A percentile compares a stretch with the other conserved stretches of the same genome.
Conservation (phyloP, 2,888 invertebrate species). For the Drosophila testacea region DNA sequence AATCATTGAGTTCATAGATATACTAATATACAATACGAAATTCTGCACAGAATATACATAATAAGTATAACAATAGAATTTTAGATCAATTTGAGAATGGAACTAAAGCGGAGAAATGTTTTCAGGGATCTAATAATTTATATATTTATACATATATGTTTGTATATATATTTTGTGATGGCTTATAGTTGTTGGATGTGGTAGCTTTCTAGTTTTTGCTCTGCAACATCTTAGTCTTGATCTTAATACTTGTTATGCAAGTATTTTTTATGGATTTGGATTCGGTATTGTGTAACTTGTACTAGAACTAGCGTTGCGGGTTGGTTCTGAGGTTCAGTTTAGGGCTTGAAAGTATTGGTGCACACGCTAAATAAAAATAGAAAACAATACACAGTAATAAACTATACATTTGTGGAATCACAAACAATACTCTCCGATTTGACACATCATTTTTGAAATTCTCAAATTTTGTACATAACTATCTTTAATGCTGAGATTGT, state of each 20-base stretch:
- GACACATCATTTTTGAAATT: not conserved
- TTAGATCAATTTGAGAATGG: slow-evolving; percentile 25
- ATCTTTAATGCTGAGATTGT: not conserved
- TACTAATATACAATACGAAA: slow-evolving; percentile 46
- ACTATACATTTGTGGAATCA: not conserved
- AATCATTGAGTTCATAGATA: slow-evolving; percentile 33
- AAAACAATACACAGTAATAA: slow-evolving; percentile 7
- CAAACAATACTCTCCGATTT: slow-evolving; percentile 3
- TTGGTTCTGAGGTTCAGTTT: not conserved
- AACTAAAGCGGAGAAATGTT: slow-evolving; percentile 24
- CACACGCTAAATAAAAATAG: slow-evolving; percentile 6
- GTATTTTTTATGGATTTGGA: not conserved
- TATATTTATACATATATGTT: not conserved
- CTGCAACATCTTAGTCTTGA: slow-evolving; percentile 18
- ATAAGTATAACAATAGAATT: not conserved
- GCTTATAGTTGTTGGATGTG: slow-evolving; percentile 5
- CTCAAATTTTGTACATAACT: not conserved
- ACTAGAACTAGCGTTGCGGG: not conserved
- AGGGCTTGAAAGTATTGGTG: not conserved
- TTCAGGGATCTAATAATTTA: not conserved
- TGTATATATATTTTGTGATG: not conserved
- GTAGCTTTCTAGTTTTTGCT: slow-evolving; percentile 15
- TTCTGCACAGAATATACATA: slow-evolving; percentile 44
- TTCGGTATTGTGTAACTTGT: not conserved
- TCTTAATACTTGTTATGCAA: not conserved